Base-by-base conservation (phyloP, 2,113 vertebrate species). In the Solea senegalensis region DNA sequence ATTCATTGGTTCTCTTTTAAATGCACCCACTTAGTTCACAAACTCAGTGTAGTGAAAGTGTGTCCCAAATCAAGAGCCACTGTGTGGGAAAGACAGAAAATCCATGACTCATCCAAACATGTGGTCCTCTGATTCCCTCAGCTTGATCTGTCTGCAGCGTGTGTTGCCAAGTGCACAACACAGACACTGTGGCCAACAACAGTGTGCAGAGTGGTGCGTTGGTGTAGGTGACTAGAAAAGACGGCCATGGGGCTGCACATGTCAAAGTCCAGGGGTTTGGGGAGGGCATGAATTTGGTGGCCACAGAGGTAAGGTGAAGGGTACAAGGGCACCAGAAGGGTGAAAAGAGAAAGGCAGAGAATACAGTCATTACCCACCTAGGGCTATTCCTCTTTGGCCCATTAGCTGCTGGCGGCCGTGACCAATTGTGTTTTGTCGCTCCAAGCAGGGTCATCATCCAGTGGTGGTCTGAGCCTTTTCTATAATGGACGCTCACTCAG, bases 361-460 rank as follows among this genome's bases (percentile, higher is more conserved):
- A 97, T 96, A 96, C 96, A 97, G 95, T 97, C 97, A 97, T 97
- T 97, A 96, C 96, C 95, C 96, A 95, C 89, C 88, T 76, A 95
- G 95, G 93, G 95, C 93, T 86, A 86, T 94, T 92, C 95, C 95
- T 93, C 88, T 97, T 95, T 95, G 96, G 95, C 95, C 97, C 96
- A 98, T 98, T 99, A 98, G 95, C 94, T 95, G 95, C 94, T 97
- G 96, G 96, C 95, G 95, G 96, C 96, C 96, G 95, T 98, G 96
- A 98, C 97, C 96, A 98, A 98, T 98, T 94, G 94, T 95, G 96
- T 96, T 98, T 98, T 99, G 96, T 99, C 92, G 88, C 92, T 91
- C 91, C 91, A 94, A 80, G 94, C 95, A 92, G 95, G 96, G 95
- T 98, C 97, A 97, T 97, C 97, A 97, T 97, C 97, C 97, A 97